A percentile compares a stretch with the other conserved stretches of the same genome.
These are phyloP conservation scores for Poliocrania exsul DNA, from an alignment of 2,797 vertebrate genomes.

Conservation along the genomic window DNA sequence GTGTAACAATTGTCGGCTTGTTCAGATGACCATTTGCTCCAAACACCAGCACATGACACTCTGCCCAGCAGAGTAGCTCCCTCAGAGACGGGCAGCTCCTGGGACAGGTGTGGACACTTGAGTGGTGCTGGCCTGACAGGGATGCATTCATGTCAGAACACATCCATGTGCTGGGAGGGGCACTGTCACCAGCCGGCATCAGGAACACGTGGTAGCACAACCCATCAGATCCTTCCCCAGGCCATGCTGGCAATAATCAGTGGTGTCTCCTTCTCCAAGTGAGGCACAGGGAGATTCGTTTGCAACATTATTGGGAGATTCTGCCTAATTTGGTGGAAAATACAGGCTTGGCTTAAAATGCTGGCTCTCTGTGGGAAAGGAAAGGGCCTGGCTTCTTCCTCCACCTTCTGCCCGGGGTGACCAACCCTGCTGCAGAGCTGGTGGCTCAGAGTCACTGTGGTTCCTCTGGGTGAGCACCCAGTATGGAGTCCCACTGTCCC, in stretches of 20 bases:
- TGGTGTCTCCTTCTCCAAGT: background rate
- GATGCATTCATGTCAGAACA: background rate
- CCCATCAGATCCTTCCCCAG: background rate
- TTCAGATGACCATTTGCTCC: background rate
- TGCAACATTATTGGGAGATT: background rate
- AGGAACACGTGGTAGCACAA: background rate
- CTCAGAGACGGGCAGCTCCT: background rate
- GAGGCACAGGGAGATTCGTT: no score
- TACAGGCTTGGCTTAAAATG: background rate
- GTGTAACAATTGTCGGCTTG: no score
- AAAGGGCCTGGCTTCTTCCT: background rate
- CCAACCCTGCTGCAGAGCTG: background rate
- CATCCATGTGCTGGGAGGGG: background rate
- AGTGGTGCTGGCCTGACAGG: background rate
- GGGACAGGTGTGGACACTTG: accelerated
- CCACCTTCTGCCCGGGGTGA: background rate
- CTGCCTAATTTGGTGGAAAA: background rate
- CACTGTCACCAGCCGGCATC: accelerated
- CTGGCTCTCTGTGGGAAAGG: background rate
- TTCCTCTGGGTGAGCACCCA: background rate
- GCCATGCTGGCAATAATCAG: accelerated
- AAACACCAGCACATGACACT: background rate
- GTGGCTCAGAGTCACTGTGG: background rate
- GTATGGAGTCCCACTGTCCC: no score
- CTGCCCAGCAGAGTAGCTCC: background rate